These are phyloP conservation scores for Mya arenaria DNA, from an alignment of 1,140 invertebrate genomes.

Conservation along the genomic window DNA sequence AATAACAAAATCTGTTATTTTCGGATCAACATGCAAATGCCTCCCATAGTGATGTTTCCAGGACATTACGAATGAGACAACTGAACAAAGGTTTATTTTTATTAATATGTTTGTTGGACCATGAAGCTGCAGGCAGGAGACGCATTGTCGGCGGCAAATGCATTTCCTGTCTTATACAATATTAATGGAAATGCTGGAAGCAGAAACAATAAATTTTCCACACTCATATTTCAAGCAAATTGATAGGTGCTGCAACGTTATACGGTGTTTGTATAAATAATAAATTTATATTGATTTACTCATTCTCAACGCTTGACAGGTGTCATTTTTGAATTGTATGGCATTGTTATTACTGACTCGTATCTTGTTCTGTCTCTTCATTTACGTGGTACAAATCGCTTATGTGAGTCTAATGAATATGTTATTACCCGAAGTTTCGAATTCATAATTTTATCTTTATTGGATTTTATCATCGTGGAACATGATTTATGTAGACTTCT, in stretches of 20 bases:
- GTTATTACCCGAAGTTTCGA: constrained; percentile 38
- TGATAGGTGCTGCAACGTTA: constrained; percentile 40
- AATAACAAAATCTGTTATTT: too few species aligned
- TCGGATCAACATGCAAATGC: too few species aligned
- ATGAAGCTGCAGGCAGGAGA: too few species aligned
- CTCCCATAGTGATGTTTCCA: too few species aligned
- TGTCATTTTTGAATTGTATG: constrained; percentile 34
- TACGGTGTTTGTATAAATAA: constrained; percentile 50
- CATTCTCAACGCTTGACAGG: constrained; percentile 51
- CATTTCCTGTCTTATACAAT: neutral
- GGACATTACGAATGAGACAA: too few species aligned
- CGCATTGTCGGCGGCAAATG: too few species aligned
- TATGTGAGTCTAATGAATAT: constrained; percentile 43
- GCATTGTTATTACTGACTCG: constrained; percentile 46
- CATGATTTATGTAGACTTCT: constrained; percentile 26
- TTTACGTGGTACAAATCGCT: constrained; percentile 49
- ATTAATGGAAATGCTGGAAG: neutral
- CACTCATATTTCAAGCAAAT: constrained; percentile 10
- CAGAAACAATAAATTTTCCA: neutral
- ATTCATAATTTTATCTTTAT: constrained; percentile 40
- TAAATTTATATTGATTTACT: constrained; percentile 59
- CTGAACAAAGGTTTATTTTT: too few species aligned
- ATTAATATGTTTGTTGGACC: too few species aligned
- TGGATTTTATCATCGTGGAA: constrained; percentile 5
- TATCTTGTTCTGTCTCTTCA: constrained; percentile 33